Evolutionary conservation across 2,113 vertebrate species (phyloP).

Genomic region (Chionomys nivalis): DNA sequence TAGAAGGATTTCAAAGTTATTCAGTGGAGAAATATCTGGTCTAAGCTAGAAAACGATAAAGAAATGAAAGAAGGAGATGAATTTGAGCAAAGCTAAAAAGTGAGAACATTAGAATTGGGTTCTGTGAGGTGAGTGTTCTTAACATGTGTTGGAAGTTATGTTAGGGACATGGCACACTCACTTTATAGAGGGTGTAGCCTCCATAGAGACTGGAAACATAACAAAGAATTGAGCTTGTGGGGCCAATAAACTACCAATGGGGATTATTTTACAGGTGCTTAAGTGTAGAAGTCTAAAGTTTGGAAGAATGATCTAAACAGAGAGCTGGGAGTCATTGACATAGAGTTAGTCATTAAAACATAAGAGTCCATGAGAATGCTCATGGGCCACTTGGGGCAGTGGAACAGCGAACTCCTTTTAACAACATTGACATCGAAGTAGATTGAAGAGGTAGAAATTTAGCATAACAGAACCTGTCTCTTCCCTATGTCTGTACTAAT

Average conservation of each 20-base stretch:
- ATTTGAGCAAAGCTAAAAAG: background rate
- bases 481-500: background rate
- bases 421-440: background rate
- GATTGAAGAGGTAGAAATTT: background rate
- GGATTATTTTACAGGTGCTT: background rate
- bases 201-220: background rate
- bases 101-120: background rate
- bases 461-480: background rate
- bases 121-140: background rate
- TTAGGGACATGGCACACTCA: background rate
- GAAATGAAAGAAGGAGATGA: background rate
- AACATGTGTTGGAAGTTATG: background rate
- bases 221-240: background rate
- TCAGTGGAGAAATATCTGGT: background rate
- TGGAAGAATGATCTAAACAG: constrained; percentile 21
- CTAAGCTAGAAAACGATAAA: background rate
- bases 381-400: background rate
- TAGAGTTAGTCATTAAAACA: background rate
- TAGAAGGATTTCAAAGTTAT: constrained; percentile 6
- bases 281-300: background rate
- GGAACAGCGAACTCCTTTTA: background rate
- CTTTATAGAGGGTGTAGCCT: background rate
- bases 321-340: constrained; percentile 38
- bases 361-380: background rate
- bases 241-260: background rate